Evolutionary conservation across 2,888 invertebrate species (phyloP).

Genomic region (Nomada fabriciana): DNA sequence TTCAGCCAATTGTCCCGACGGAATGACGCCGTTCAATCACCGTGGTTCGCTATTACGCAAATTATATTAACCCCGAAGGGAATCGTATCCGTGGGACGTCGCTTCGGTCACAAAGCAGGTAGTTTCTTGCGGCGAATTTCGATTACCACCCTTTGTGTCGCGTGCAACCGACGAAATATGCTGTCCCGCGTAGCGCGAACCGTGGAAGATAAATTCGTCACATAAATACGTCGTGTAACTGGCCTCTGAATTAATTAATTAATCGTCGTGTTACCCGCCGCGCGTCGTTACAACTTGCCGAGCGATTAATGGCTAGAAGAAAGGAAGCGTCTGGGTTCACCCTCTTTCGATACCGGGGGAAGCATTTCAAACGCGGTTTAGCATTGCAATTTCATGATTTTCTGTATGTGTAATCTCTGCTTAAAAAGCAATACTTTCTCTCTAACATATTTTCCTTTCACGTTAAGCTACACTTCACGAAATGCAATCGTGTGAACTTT

Average conservation of each 20-base stretch:
- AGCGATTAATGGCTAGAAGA: conserved; percentile 12
- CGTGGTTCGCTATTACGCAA: conserved; percentile 54
- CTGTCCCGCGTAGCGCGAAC: conserved; percentile 5
- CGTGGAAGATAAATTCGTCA: conserved; percentile 41
- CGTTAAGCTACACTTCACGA: too few species aligned
- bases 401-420: too few species aligned
- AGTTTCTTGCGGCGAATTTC: conserved; percentile 49
- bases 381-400: not conserved
- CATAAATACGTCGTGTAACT: conserved; percentile 43
- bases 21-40: conserved; percentile 74
- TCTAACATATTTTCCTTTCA: too few species aligned
- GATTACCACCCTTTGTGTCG: conserved; percentile 25
- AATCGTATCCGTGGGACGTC: conserved; percentile 43
- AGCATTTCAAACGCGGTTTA: not conserved
- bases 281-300: conserved; percentile 15
- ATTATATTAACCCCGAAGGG: conserved; percentile 50
- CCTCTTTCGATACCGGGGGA: conserved; percentile 3
- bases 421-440: too few species aligned
- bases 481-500: too few species aligned
- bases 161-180: conserved; percentile 2
- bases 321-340: conserved; percentile 3
- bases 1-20: conserved; percentile 66
- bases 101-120: conserved; percentile 27
- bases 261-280: conserved; percentile 15
- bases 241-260: conserved; percentile 50